Evolutionary conservation across 23 tunicate species (phyloP), one percentile per base, ranked within the genome.

Genomic region (Diplosoma virens): DNA sequence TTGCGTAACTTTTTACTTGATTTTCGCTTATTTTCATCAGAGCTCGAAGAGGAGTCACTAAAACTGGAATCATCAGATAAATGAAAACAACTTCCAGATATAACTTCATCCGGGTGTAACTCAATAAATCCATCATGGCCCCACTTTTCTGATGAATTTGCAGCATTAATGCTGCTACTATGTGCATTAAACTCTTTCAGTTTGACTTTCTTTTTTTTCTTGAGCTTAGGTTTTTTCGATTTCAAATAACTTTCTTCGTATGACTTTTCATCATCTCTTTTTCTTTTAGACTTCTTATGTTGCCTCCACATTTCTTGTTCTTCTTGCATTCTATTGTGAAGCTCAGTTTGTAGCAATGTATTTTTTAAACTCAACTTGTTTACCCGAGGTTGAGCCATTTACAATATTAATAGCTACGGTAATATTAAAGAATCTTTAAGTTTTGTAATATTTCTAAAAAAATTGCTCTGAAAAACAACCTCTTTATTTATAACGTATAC

Each of bases 241-340:
- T 56, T 56, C 6, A 6, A 3, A 36, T 67, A 23, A 7, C 7
- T 17, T 16, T 36, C 52, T 35, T 34, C 25, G 5, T 34, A 63
- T 3, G 34, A 9, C 5, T n/a, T 18, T 27, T 29, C 35, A 29
- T 16, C 5, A 25, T 56, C 63, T 28, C n/a, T 30, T 36, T 35
- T 34, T 67, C 52, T 35, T 67, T 67, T 67, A 9, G 21, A 35
- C 6, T 18, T 50, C 27, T 72, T 50, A 22, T 72, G 78, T 72
- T 72, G 27, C 28, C 46, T 47, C 78, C 78, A 72, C 78, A 72
- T 72, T 47, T 72, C 78, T 72, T 72, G 78, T 33, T 72, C 78
- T 72, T 72, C 78, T 26, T 72, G 78, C 61, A 72, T 47, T 33
- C 78, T 26, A 23, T 72, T 72, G 20, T 72, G 78, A 23, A 72